Percentiles rank a stretch among this genome's conserved stretches.
Conservation (phyloP, 2,113 vertebrate genomes). For the Alligator sinensis region DNA sequence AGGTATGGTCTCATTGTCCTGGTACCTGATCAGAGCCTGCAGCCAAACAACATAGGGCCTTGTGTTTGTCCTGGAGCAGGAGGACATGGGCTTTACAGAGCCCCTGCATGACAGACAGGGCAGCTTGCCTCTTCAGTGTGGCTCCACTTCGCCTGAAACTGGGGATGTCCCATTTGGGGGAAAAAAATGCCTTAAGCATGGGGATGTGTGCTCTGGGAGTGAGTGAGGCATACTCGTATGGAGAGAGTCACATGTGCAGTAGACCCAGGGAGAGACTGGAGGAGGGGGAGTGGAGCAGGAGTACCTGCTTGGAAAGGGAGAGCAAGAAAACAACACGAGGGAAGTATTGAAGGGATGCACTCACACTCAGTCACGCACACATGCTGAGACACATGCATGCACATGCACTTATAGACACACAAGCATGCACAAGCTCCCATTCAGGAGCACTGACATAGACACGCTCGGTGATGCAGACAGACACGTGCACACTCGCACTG, state of each 20-base stretch:
- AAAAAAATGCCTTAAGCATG: background rate
- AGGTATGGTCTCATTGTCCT: too few species aligned
- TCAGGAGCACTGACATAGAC: too few species aligned
- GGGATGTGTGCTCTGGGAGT: background rate
- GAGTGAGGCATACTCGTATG: background rate
- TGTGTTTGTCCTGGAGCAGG: background rate
- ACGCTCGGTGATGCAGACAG: background rate
- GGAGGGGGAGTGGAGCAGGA: too few species aligned
- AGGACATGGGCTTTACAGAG: background rate
- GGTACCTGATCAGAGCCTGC: too few species aligned
- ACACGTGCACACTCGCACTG: background rate
- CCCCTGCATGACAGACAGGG: too few species aligned
- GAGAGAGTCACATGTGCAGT: background rate
- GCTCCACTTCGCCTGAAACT: background rate
- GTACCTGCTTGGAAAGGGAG: background rate
- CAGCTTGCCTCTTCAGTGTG: background rate
- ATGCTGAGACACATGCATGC: background rate
- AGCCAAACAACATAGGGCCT: background rate
- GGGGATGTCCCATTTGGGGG: background rate
- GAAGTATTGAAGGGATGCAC: background rate
- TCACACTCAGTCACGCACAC: background rate
- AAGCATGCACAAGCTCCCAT: too few species aligned
- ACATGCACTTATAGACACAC: too few species aligned
- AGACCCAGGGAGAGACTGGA: too few species aligned
- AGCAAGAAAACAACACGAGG: background rate